Evolutionary conservation across 2,888 invertebrate species (phyloP).

Genomic region (Leptopilina myrica): DNA sequence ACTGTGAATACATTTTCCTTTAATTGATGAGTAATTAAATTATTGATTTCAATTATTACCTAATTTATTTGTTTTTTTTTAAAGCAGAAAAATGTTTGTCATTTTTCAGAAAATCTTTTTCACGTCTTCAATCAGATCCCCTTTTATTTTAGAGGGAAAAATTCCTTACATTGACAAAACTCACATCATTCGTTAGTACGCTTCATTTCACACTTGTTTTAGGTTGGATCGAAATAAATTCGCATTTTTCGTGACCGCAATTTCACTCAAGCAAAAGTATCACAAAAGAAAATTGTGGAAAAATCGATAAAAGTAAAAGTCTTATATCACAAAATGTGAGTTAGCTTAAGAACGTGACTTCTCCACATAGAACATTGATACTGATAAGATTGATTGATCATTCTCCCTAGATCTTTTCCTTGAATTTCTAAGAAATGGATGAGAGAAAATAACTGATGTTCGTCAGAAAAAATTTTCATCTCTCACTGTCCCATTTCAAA

Average conservation of each 20-base stretch:
- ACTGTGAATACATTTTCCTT: too few species aligned
- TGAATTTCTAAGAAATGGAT: neutral
- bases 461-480: constrained; percentile 52
- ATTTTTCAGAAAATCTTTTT: neutral
- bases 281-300: neutral
- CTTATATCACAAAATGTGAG: constrained; percentile 31
- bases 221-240: constrained; percentile 33
- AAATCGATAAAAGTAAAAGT: constrained; percentile 9
- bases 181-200: neutral
- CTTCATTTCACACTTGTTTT: constrained; percentile 26
- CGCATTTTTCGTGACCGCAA: constrained; percentile 32
- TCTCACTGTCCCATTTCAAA: constrained; percentile 55
- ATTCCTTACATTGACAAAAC: neutral
- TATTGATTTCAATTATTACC: too few species aligned
- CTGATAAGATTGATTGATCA: constrained; percentile 17
- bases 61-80: too few species aligned
- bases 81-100: neutral
- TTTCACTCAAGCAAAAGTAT: constrained; percentile 16
- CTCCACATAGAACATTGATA: neutral
- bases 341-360: constrained; percentile 29
- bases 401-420: neutral
- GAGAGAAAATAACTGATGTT: constrained; percentile 51
- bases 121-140: neutral
- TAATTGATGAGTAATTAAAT: too few species aligned
- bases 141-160: neutral